Evolutionary conservation across 2,888 invertebrate genomes (phyloP).

Genomic region (Entomobrya multifasciata): DNA sequence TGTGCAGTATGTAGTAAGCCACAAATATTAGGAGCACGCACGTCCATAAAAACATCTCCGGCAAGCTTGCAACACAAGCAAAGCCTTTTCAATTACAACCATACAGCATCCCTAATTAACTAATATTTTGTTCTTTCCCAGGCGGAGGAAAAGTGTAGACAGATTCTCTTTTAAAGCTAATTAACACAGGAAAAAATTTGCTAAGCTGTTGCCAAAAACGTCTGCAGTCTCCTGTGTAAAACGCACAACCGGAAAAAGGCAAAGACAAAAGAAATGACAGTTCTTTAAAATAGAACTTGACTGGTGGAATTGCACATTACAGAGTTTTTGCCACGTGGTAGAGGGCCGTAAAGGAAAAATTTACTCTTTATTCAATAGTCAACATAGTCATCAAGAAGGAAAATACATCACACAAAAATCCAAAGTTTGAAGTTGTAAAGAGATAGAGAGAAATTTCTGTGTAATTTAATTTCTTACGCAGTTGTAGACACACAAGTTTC

Average conservation of each 20-base stretch:
- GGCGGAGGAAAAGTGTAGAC: conserved; percentile 37
- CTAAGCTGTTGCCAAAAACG: conserved; percentile 46
- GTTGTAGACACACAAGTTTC: background rate
- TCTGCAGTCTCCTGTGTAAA: background rate
- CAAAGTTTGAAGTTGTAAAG: background rate
- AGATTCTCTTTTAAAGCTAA: conserved; percentile 47
- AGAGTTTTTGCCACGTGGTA: background rate
- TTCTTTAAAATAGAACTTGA: conserved; percentile 6
- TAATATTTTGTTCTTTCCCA: conserved; percentile 19
- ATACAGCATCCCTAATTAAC: conserved; percentile 30
- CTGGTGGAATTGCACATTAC: too few species aligned
- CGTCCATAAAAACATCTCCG: too few species aligned
- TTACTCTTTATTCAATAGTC: conserved; percentile 16
- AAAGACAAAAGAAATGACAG: too few species aligned
- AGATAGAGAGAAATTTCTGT: background rate
- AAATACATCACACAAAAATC: background rate
- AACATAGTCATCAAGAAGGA: background rate
- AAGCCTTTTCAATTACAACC: conserved; percentile 2
- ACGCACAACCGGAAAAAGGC: too few species aligned
- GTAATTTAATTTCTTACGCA: conserved; percentile 33
- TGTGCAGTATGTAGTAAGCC: too few species aligned
- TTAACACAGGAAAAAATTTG: conserved; percentile 52
- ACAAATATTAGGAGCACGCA: conserved; percentile 8
- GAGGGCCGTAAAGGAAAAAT: background rate
- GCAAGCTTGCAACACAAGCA: background rate